A percentile compares a stretch with the other conserved stretches of the same genome.
These are phyloP conservation scores for Todiramphus chloris DNA, from an alignment of 2,113 vertebrate species.

Conservation along the genomic window DNA sequence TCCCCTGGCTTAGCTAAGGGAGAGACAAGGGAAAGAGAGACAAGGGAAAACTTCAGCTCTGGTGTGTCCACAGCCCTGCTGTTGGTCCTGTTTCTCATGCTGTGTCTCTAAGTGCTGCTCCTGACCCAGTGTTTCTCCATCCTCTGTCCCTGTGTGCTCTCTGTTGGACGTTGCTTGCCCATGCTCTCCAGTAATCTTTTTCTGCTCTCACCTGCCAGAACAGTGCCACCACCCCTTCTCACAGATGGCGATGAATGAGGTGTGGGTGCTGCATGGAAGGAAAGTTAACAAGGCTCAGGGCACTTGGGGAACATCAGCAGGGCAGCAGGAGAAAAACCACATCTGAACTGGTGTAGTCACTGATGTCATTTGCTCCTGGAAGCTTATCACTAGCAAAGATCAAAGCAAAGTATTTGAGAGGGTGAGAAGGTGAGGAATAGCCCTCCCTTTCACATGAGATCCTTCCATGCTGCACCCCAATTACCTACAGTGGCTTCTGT, in stretches of 20 bases:
- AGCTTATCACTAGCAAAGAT: neutral
- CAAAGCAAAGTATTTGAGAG: neutral
- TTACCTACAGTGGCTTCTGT: neutral
- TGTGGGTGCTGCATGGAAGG: neutral
- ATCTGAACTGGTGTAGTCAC: neutral
- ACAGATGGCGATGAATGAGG: accelerated
- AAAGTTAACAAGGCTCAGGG: neutral
- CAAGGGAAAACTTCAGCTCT: neutral
- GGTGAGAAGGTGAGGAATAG: neutral
- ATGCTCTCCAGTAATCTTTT: neutral
- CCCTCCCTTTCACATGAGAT: neutral
- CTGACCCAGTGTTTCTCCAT: neutral
- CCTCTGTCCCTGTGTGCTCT: neutral
- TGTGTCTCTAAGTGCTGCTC: neutral
- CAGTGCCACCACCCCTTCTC: neutral
- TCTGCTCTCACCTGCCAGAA: neutral
- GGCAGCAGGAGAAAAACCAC: neutral
- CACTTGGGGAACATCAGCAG: neutral
- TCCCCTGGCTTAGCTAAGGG: neutral
- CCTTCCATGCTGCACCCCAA: neutral
- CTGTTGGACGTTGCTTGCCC: neutral
- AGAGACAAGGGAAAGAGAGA: neutral
- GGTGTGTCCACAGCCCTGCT: accelerated
- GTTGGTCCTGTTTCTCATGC: accelerated
- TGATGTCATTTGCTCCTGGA: neutral